A percentile compares a stretch with the other conserved stretches of the same genome.
Evolutionary conservation across 2,888 invertebrate species (phyloP).

Genomic region (Nomada ferruginata): DNA sequence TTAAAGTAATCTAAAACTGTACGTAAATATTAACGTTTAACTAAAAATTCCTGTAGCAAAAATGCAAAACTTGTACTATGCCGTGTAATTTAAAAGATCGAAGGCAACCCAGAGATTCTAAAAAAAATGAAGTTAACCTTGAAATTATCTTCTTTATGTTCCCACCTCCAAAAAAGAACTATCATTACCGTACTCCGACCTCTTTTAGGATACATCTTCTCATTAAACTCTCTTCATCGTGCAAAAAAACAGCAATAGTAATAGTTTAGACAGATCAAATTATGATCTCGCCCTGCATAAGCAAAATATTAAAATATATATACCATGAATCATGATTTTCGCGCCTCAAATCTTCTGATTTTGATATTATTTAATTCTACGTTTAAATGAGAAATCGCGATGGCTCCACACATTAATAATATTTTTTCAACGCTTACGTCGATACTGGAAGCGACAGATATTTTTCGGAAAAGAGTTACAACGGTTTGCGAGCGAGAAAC

Average conservation of each 20-base stretch:
- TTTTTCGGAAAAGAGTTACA: not conserved
- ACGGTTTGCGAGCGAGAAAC: not conserved
- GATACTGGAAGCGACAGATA: not conserved
- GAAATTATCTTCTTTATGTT: not conserved
- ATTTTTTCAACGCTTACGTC: not conserved
- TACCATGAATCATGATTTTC: not conserved
- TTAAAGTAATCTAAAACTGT: not conserved
- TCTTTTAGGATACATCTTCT: not conserved
- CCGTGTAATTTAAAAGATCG: not conserved
- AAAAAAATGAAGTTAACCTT: not conserved
- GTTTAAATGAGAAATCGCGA: no score
- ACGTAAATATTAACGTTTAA: not conserved
- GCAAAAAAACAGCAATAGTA: not conserved
- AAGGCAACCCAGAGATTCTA: not conserved
- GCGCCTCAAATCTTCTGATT: not conserved
- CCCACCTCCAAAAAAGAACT: not conserved
- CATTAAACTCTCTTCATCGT: not conserved
- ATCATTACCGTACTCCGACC: not conserved
- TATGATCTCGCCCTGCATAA: not conserved
- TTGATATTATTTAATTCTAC: not conserved
- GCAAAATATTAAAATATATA: not conserved
- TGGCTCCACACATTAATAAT: not conserved
- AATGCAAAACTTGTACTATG: no score
- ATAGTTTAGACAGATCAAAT: not conserved
- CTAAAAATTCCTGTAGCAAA: not conserved